A percentile compares a stretch with the other conserved stretches of the same genome.
These are phyloP conservation scores for Microtus richardsoni DNA, from an alignment of 2,113 vertebrate genomes.

Conservation along the genomic window DNA sequence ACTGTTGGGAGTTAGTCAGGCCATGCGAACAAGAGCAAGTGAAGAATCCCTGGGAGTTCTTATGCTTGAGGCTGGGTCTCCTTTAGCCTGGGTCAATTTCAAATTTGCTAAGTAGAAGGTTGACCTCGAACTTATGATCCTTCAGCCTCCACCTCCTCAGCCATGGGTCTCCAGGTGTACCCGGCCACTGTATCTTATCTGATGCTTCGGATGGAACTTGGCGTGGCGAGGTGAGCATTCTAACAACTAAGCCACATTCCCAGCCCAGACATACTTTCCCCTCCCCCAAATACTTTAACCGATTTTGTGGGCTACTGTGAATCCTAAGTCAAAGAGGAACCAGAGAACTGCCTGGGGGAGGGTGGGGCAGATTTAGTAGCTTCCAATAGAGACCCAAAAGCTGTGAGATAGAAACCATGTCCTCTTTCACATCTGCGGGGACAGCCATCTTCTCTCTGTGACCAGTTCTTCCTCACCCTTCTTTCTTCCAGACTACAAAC, in stretches of 20 bases:
- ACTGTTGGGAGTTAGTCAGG: neutral
- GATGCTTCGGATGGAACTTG: neutral
- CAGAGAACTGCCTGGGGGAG: too few relatives aligned
- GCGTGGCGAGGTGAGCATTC: neutral
- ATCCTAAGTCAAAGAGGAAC: neutral
- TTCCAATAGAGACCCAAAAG: too few relatives aligned
- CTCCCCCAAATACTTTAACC: neutral
- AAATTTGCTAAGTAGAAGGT: neutral
- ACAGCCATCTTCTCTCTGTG: neutral
- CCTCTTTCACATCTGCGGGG: neutral
- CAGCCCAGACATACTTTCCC: neutral
- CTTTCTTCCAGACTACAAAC: rapidly evolving
- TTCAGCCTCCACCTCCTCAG: too few relatives aligned
- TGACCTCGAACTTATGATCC: neutral
- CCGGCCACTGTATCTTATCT: neutral
- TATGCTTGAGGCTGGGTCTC: neutral
- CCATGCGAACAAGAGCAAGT: neutral
- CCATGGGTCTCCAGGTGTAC: neutral
- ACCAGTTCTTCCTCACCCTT: too few relatives aligned
- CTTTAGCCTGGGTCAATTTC: neutral
- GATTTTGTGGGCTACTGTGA: too few relatives aligned
- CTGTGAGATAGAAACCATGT: neutral
- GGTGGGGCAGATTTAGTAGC: rapidly evolving
- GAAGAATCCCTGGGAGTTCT: neutral
- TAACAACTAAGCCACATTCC: neutral